phyloP scores from a whole-genome alignment of 2,888 invertebrate species.

The Meghimatium bilineatum region DNA sequence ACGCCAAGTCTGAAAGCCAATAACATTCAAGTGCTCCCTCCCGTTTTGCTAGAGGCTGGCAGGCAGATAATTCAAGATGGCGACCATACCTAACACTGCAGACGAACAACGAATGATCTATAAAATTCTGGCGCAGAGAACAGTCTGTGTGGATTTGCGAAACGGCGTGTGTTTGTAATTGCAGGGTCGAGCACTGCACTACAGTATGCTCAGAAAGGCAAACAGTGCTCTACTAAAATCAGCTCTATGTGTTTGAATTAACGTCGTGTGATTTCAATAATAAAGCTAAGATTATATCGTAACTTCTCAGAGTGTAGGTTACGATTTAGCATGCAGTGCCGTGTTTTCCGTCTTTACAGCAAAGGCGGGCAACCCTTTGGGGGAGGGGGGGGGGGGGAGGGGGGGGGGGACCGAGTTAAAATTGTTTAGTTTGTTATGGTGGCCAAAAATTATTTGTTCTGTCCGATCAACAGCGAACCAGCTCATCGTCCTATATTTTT shows the following conservation, averaged over 20 bases:
- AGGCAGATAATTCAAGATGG: conserved; percentile 44
- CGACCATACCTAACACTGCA: conserved; percentile 23
- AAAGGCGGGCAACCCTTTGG: too few species aligned
- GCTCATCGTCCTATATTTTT: too few species aligned
- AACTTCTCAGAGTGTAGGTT: background rate
- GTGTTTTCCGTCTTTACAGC: background rate
- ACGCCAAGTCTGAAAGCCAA: background rate
- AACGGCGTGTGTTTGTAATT: background rate
- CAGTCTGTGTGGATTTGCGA: background rate
- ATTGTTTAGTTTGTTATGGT: too few species aligned
- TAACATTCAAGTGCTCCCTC: conserved; percentile 21
- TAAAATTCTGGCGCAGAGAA: background rate
- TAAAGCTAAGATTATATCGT: background rate
- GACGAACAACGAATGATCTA: conserved; percentile 41
- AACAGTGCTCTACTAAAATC: background rate
- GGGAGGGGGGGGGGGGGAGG: too few species aligned
- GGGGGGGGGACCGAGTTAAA: too few species aligned
- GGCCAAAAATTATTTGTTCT: too few species aligned
- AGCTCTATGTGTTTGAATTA: background rate
- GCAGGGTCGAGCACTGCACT: background rate
- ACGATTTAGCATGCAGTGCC: background rate
- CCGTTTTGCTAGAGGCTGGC: conserved; percentile 35
- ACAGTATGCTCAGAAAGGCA: background rate
- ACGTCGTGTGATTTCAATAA: background rate
- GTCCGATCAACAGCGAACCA: too few species aligned